Base-by-base conservation (phyloP, 2,113 vertebrate genomes). In the Brienomyrus longianalis region DNA sequence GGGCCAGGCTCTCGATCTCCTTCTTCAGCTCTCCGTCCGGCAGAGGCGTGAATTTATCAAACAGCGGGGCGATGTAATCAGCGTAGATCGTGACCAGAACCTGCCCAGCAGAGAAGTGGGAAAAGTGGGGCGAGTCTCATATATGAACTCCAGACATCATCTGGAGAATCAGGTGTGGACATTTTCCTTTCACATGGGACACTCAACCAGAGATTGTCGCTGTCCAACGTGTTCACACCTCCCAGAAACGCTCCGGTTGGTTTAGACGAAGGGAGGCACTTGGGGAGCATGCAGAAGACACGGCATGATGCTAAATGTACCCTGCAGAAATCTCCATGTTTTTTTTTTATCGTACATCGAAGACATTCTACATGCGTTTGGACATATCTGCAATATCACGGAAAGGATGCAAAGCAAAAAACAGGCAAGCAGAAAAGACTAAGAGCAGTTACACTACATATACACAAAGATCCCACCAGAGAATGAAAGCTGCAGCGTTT, bases 1-100 rank as follows among this genome's bases (percentile, higher is more conserved):
- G 97, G 66, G 98, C 96, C 98, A 99, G 98, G 6, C 92, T 90
- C 94, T 99, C 98, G 89, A 99, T 99, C 88, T 97, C 96, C 39
- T 97, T 94, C 93, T 98, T 99, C 91, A 99, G 95, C 77, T 98
- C 97, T 92, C 98, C 98, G 43, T 99, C 98, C 0, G 98, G 98
- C 90, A 99, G 94, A 0, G 98, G 98, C 87, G 97, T 98, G 91
- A 99, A 99, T 92, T 99, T 99, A 94, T 99, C 98, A 94, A 99
- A 99, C 92, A 99, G 94, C 21, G 98, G 98, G 70, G 98, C 98
- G 85, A 99, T 99, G 92, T 99, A 99, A 93, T 99, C 98, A 88
- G 98, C 98, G 90, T 99, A 99, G 94, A 99, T 99, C n/a, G 98
- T 99, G 74, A 99, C 98, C 86, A 99, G 97, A 45, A 99, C 97